phyloP scores from a whole-genome alignment of 2,888 invertebrate genomes.

The Alentia gelatinosa region DNA sequence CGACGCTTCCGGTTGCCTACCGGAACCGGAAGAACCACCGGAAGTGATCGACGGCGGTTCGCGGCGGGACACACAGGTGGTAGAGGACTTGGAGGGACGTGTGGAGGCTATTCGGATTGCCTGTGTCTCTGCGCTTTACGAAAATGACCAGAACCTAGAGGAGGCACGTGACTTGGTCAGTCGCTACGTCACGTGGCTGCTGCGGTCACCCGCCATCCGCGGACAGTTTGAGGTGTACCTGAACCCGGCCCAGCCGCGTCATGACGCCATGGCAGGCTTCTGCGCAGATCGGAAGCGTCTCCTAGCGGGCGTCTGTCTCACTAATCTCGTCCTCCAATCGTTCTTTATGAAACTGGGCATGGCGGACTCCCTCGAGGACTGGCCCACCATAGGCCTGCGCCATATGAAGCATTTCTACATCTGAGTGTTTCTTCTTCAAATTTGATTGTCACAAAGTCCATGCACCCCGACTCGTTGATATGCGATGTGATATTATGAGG shows the following conservation, averaged over 20 bases:
- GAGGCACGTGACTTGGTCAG: background rate
- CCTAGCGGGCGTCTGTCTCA: background rate
- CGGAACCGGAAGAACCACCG: constrained; percentile 2
- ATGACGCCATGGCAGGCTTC: background rate
- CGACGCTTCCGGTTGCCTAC: constrained; percentile 29
- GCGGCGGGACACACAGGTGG: background rate
- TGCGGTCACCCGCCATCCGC: background rate
- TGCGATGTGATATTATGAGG: no score
- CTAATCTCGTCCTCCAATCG: constrained; percentile 23
- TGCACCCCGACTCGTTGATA: no score
- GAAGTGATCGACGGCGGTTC: background rate
- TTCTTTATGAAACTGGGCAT: constrained; percentile 51
- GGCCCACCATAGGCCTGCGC: constrained; percentile 19
- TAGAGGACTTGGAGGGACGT: constrained; percentile 5
- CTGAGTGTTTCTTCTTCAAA: no score
- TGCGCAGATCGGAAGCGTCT: constrained; percentile 17
- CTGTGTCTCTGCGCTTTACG: constrained; percentile 25
- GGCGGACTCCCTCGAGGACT: constrained; percentile 34
- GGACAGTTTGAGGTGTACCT: constrained; percentile 38
- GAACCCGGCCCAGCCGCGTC: constrained; percentile 29
- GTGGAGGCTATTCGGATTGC: constrained; percentile 44
- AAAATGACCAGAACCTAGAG: background rate
- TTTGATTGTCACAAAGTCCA: no score
- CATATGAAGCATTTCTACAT: constrained; percentile 50
- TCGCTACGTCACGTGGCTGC: constrained; percentile 11